A percentile compares a stretch with the other conserved stretches of the same genome.
phyloP scores from a whole-genome alignment of 2,113 vertebrate genomes.

The Periophthalmus modestus region DNA sequence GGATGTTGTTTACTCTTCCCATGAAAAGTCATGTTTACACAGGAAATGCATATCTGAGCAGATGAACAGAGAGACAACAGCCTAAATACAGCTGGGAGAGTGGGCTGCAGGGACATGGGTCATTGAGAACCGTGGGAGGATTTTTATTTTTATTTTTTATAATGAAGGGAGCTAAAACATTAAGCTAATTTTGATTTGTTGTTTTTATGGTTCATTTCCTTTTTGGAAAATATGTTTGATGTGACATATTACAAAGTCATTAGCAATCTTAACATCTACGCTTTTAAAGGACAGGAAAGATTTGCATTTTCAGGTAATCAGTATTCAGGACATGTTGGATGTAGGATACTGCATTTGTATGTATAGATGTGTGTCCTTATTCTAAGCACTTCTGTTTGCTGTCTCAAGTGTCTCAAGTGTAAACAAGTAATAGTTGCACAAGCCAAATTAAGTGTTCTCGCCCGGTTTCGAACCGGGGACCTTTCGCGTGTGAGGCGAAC shows the following conservation, averaged over 20 bases:
- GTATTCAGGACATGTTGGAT: not conserved
- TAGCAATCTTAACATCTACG: not conserved
- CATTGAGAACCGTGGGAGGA: conserved; percentile 47
- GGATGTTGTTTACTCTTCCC: conserved; percentile 40
- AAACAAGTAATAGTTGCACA: too few species aligned
- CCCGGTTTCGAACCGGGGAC: conserved; percentile 86
- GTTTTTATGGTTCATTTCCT: not conserved
- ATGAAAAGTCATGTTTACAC: conserved; percentile 36
- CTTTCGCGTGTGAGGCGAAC: conserved; percentile 88
- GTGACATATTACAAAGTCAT: not conserved
- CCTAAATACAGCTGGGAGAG: conserved; percentile 61
- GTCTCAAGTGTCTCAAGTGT: too few species aligned
- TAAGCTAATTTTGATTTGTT: not conserved
- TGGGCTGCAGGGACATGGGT: conserved; percentile 29
- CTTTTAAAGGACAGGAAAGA: too few species aligned
- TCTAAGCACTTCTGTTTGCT: not conserved
- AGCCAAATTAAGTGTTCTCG: conserved; percentile 35
- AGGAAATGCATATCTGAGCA: conserved; percentile 45
- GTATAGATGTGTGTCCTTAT: not conserved
- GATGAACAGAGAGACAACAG: conserved; percentile 34
- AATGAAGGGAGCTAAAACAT: conserved; percentile 1
- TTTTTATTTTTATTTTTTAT: not conserved
- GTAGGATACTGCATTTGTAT: not conserved
- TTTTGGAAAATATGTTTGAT: too few species aligned
- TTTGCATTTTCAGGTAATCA: too few species aligned